Conservation (phyloP, 2,888 invertebrate genomes). For the Anarsia innoxiella region DNA sequence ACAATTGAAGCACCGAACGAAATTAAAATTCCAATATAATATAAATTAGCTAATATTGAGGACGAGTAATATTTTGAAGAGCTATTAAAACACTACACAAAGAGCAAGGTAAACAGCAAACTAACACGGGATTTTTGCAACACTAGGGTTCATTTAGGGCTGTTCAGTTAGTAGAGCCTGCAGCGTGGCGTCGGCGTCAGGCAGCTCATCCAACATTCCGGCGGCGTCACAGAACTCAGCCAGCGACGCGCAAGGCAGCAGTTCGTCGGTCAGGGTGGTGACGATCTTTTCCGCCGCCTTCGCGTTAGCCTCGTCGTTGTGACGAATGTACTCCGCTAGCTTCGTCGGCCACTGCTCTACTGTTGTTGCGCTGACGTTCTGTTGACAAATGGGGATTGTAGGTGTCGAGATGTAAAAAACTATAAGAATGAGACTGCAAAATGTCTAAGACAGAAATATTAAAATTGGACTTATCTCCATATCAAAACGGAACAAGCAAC, state of each 20-base stretch:
- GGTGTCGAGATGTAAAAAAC: too few relatives aligned
- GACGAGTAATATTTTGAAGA: too few relatives aligned
- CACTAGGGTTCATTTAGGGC: conserved; percentile 37
- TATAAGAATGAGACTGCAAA: too few relatives aligned
- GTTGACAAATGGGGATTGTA: too few relatives aligned
- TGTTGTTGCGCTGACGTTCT: conserved; percentile 80
- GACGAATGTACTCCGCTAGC: conserved; percentile 93
- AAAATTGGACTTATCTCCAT: too few relatives aligned
- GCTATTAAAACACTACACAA: too few relatives aligned
- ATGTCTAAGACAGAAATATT: too few relatives aligned
- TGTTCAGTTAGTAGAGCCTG: conserved; percentile 44
- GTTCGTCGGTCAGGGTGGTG: conserved; percentile 88
- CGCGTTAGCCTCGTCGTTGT: conserved; percentile 92
- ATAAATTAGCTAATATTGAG: too few relatives aligned
- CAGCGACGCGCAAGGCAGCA: conserved; percentile 92
- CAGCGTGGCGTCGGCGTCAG: conserved; percentile 75
- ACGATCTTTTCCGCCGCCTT: conserved; percentile 92
- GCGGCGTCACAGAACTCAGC: conserved; percentile 95
- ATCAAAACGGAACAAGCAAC: too few relatives aligned
- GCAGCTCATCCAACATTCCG: conserved; percentile 67
- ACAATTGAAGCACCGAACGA: conserved; percentile 21
- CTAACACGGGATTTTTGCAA: too few relatives aligned
- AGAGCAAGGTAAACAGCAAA: too few relatives aligned
- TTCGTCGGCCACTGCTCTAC: conserved; percentile 93
- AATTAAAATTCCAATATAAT: conserved; percentile 19